Conservation (phyloP, 2,888 invertebrate genomes). For the Xylota sylvarum region DNA sequence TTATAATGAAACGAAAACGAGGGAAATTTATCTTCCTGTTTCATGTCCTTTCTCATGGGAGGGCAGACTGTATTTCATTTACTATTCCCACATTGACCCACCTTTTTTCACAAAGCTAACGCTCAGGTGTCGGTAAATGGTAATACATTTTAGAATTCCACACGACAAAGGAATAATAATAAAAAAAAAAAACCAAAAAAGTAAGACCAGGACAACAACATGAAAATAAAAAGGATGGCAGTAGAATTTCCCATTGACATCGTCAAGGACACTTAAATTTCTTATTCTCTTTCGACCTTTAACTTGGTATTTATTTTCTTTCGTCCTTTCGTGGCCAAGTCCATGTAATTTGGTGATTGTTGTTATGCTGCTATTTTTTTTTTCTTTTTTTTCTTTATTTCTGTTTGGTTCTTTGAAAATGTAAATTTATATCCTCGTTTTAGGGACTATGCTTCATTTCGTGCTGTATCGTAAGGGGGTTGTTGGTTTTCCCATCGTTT, state of each 20-base stretch:
- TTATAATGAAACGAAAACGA: conserved; percentile 31
- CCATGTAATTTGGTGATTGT: conserved; percentile 38
- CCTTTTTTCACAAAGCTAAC: neutral
- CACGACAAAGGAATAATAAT: conserved; percentile 29
- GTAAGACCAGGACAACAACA: neutral
- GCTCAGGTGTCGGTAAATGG: conserved; percentile 49
- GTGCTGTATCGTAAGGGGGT: conserved; percentile 17
- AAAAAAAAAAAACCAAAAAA: neutral
- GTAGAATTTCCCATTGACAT: conserved; percentile 44
- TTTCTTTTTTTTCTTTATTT: neutral
- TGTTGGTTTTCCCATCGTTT: conserved; percentile 45
- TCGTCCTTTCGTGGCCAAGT: conserved; percentile 47
- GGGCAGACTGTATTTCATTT: neutral
- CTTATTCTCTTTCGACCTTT: conserved; percentile 40
- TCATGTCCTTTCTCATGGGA: neutral
- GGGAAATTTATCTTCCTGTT: conserved; percentile 18
- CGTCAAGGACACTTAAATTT: conserved; percentile 56
- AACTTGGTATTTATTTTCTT: conserved; percentile 28
- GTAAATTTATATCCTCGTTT: conserved; percentile 37
- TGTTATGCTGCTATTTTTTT: conserved; percentile 11
- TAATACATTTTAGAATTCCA: conserved; percentile 46
- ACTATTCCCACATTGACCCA: neutral
- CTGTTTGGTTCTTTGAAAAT: conserved; percentile 15
- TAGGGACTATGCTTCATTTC: conserved; percentile 14
- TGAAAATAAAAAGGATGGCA: conserved; percentile 12